Percentiles rank a stretch among this genome's conserved stretches.
Conservation (phyloP, 2,113 vertebrate genomes). For the Colossoma macropomum region DNA sequence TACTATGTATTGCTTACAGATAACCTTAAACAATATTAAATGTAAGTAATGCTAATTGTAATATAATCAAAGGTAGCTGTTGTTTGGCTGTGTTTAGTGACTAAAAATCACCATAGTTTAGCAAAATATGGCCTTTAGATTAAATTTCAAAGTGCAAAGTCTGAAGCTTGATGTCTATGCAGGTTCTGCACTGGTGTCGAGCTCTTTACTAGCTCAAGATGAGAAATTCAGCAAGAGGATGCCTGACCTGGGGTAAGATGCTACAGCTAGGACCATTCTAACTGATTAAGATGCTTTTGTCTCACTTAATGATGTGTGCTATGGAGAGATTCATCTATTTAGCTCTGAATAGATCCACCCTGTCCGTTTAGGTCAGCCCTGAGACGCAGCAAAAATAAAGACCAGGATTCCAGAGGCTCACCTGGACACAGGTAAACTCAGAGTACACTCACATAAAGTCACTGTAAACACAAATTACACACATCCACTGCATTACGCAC, state of each 20-base stretch:
- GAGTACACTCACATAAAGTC: not conserved
- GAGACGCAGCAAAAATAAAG: slow-evolving; percentile 78
- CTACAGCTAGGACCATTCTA: not conserved
- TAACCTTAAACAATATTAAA: not conserved
- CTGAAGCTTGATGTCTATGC: slow-evolving; percentile 23
- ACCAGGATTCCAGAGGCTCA: slow-evolving; percentile 76
- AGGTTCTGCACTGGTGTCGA: slow-evolving; percentile 70
- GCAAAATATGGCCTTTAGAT: not conserved
- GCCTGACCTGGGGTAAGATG: slow-evolving; percentile 82
- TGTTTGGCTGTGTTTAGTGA: not conserved
- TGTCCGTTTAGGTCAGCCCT: slow-evolving; percentile 75
- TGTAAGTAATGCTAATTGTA: not conserved
- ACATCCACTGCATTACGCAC: not conserved
- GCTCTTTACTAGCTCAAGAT: slow-evolving; percentile 72
- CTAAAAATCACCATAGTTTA: not conserved
- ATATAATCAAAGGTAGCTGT: no score
- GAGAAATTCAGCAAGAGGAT: slow-evolving; percentile 80
- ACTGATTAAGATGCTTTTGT: not conserved
- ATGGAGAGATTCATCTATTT: no score
- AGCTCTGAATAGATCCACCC: slow-evolving; percentile 21
- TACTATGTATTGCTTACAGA: not conserved
- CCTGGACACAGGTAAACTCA: slow-evolving; percentile 81
- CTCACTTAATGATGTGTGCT: not conserved
- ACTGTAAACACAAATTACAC: not conserved
- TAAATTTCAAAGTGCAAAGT: not conserved